Evolutionary conservation across 2,113 vertebrate species (phyloP).

Genomic region (Phainopepla nitens): DNA sequence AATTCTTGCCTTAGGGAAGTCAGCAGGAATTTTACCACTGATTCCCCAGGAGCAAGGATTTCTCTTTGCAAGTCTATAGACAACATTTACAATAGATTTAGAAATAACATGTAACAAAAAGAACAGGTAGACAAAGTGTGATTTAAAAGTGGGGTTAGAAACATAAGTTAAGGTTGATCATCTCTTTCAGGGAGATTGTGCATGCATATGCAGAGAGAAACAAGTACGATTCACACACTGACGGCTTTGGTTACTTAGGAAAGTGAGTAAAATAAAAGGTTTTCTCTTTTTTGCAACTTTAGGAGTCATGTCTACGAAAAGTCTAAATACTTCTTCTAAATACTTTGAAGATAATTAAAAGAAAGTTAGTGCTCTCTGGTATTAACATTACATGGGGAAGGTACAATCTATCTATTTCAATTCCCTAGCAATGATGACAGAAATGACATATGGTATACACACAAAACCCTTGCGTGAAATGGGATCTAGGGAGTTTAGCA

Average conservation of each 20-base stretch:
- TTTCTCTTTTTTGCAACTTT: not conserved
- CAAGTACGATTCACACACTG: not conserved
- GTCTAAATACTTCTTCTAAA: not conserved
- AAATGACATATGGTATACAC: not conserved
- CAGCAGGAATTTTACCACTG: not conserved
- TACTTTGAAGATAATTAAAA: not conserved
- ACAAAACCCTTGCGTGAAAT: not conserved
- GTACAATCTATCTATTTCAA: not conserved
- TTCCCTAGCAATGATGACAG: not conserved
- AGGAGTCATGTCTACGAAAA: not conserved
- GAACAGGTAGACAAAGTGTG: slow-evolving; percentile 12
- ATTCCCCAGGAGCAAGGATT: slow-evolving; percentile 32
- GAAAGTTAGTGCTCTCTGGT: not conserved
- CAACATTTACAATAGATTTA: slow-evolving; percentile 13
- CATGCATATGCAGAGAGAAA: not conserved
- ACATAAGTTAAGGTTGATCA: not conserved
- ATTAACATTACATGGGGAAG: not conserved
- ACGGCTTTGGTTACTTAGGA: not conserved
- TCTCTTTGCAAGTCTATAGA: not conserved
- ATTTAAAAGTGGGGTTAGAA: slow-evolving; percentile 15
- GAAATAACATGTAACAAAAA: slow-evolving; percentile 35
- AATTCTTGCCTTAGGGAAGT: slow-evolving; percentile 20
- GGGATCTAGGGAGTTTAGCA: not conserved
- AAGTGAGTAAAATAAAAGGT: not conserved
- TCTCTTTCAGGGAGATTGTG: not conserved